phyloP scores from a whole-genome alignment of 2,888 invertebrate genomes.

The Rhynchonema sp. region DNA sequence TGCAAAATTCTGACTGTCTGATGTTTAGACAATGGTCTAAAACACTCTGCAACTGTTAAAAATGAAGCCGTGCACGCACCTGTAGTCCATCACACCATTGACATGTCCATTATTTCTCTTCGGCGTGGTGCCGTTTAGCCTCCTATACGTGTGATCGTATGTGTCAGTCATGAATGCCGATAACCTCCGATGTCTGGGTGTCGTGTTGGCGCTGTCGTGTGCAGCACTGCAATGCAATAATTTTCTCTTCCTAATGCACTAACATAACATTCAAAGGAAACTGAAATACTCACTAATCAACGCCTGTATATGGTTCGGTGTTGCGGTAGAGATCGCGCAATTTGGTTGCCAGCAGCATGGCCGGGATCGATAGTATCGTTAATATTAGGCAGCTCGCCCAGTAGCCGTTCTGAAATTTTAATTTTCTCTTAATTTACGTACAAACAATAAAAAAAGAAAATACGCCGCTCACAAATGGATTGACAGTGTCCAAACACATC shows the following conservation, averaged over 20 bases:
- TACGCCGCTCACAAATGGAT: background rate
- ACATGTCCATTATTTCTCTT: background rate
- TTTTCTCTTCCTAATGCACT: background rate
- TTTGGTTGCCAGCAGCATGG: slow-evolving; percentile 29
- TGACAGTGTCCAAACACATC: background rate
- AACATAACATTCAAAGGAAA: background rate
- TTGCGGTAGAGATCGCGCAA: slow-evolving; percentile 31
- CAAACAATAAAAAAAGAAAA: too few species aligned
- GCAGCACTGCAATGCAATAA: background rate
- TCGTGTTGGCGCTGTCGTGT: slow-evolving; percentile 1
- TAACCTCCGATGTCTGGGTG: slow-evolving; percentile 14
- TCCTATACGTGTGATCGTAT: slow-evolving; percentile 11
- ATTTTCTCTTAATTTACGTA: too few species aligned
- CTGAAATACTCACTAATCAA: background rate
- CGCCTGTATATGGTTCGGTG: slow-evolving; percentile 20
- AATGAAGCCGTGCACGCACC: too few species aligned
- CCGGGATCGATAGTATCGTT: slow-evolving; percentile 30
- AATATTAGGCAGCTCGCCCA: slow-evolving; percentile 34
- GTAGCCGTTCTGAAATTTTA: slow-evolving; percentile 33
- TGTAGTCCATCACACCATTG: background rate
- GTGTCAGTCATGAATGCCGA: slow-evolving; percentile 21
- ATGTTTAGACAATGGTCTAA: too few species aligned
- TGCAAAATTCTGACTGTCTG: too few species aligned
- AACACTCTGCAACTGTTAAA: too few species aligned
- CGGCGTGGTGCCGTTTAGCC: background rate